Evolutionary conservation across 2,113 vertebrate genomes (phyloP).

Genomic region (Elanus axillaris): DNA sequence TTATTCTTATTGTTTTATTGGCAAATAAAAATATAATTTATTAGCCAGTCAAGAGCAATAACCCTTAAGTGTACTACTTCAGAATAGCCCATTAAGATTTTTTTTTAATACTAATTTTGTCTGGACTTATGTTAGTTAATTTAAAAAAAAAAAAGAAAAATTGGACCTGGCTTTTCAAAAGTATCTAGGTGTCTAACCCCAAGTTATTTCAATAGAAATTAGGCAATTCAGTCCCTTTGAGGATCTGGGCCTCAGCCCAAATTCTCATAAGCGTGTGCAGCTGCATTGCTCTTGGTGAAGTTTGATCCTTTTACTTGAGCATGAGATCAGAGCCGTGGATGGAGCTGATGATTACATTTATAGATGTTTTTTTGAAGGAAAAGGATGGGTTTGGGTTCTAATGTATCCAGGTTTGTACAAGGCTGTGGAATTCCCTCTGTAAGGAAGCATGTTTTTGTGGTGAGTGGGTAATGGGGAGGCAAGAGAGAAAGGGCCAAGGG

Average conservation of each 20-base stretch:
- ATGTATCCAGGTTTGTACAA: accelerated
- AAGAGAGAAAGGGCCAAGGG: neutral
- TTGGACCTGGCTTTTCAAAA: neutral
- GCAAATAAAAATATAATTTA: conserved; percentile 61
- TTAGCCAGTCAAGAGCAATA: conserved; percentile 53
- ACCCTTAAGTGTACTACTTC: neutral
- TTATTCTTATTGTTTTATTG: conserved; percentile 64
- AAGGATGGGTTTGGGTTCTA: neutral
- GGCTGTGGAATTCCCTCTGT: neutral
- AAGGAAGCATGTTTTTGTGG: accelerated
- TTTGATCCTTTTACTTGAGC: accelerated
- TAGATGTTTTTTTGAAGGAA: neutral
- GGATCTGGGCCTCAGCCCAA: neutral
- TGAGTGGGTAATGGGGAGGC: neutral
- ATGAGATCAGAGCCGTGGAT: neutral
- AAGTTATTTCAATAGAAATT: neutral
- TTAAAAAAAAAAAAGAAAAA: neutral
- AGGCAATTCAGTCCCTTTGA: neutral
- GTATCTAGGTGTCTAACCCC: neutral
- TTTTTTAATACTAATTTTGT: conserved; percentile 39
- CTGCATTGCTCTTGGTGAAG: neutral
- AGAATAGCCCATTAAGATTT: conserved; percentile 11
- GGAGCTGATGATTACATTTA: neutral
- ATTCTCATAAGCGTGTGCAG: neutral
- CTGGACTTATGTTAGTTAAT: neutral